Base-by-base conservation (phyloP, 2,797 vertebrate genomes). In the Hydrophis major region DNA sequence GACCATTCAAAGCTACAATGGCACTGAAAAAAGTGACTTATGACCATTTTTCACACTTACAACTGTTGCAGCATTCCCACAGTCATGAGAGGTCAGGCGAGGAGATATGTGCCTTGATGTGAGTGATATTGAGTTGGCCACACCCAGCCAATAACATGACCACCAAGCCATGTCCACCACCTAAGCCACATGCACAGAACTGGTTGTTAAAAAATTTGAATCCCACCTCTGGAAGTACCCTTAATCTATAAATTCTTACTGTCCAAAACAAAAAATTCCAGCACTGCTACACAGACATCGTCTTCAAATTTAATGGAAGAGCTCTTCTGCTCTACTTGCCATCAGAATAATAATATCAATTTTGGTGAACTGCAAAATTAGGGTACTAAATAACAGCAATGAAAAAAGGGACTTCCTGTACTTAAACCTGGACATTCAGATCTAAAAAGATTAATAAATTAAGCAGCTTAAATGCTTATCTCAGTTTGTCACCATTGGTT, bases 351-450 rank as follows among this genome's bases (percentile, higher is more conserved):
- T 69, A n/a, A 14, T 20, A 87, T 37, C 86, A 87, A 69, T 87
- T 28, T 27, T 74, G 13, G 7, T 16, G n/a, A 69, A 42, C 6
- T 18, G 56, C 16, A 90, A 20, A 53, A 57, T 57, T 42, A 61
- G 63, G 42, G 7, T 63, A 59, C 74, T 69, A 74, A 88, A 78
- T 74, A 87, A 37, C 25, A 90, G 28, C 27, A 59, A 28, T 66
- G 37, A 37, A 87, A 90, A 57, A 93, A 93, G 74, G 6, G 0
- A 0, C 86, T 91, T 95, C 88, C 0, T 61, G 86, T 94, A 94
- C 94, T 92, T 94, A 88, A 92, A 28, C 0, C 4, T 94, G 94
- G 94, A 90, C 69, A 91, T 37, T 16, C 89, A 94, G 87, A 93
- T 90, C 0, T 0, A 86, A 92, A 91, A 90, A 89, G 14, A 92